Evolutionary conservation across 1,140 invertebrate species (phyloP), one percentile per base, ranked within the genome.

Genomic region (Rhyzopertha dominica): DNA sequence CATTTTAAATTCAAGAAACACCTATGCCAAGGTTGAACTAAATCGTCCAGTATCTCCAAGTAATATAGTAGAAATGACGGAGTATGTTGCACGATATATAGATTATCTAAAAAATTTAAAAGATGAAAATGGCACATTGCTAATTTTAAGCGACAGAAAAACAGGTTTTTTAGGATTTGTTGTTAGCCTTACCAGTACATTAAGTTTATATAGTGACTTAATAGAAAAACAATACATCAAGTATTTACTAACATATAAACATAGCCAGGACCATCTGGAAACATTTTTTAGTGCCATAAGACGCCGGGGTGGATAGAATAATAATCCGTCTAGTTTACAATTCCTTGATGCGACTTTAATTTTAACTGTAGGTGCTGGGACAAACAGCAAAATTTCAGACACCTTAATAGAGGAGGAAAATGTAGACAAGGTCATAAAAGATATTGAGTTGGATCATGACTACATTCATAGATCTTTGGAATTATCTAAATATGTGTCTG

Each of bases 121-220:
- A 32, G 5, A 55, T 58, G 24, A 52, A 52, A 29, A 49, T 57
- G 14, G 47, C 53, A 4, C 56, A 59, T 38, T 48, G 44, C 10
- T 47, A 41, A 41, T 32, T 12, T 10, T 12, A 5, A 32, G 8
- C 14, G 12, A 32, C 16, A 32, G 30, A 32, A 10, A 32, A 7
- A 32, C 12, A 32, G 30, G 30, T 5, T 32, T 32, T 14, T 32
- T 32, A 32, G 30, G 30, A 10, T 32, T 32, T 12, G 16, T 7
- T 12, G 30, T 5, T 10, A 12, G 30, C 14, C 10, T 32, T 32
- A 5, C 5, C 8, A 32, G 30, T 12, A 32, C 30, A 7, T 12
- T 12, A 32, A 12, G 10, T 5, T 14, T 32, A 10, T 32, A 12
- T 32, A 12, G 16, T 5, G 16, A 14, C 5, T 32, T 32, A 14